These are phyloP conservation scores for Palythoa heliodiscus DNA, from an alignment of 92 coral and sea anemone genomes.

Conservation along the genomic window DNA sequence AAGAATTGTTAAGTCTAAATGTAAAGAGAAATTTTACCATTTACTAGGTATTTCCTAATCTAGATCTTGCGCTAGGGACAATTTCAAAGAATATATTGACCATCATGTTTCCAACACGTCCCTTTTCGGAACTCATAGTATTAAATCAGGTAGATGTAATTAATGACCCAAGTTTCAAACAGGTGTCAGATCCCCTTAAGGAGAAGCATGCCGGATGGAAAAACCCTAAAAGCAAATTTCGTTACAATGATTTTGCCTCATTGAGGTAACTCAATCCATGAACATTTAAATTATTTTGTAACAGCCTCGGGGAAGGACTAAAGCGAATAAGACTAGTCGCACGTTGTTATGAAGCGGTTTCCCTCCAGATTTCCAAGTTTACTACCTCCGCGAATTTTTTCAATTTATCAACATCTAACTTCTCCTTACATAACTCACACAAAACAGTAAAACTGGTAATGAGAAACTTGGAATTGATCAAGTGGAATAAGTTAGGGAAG, in stretches of 20 bases:
- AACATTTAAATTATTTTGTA: too few relatives aligned
- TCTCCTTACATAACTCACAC: too few relatives aligned
- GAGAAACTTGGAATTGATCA: too few relatives aligned
- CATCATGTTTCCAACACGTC: too few relatives aligned
- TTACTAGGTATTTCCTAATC: too few relatives aligned
- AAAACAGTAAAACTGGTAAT: too few relatives aligned
- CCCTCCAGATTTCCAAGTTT: background rate
- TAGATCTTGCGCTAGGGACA: constrained; percentile 8
- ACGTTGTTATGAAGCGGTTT: background rate
- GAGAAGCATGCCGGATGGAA: constrained; percentile 35
- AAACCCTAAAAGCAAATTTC: too few relatives aligned
- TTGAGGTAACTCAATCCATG: constrained; percentile 28
- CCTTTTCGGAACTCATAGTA: too few relatives aligned
- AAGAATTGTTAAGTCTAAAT: constrained; percentile 25
- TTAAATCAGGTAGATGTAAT: background rate
- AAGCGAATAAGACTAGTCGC: too few relatives aligned
- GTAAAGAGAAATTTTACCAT: constrained; percentile 29
- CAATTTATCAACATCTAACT: too few relatives aligned
- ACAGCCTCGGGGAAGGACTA: too few relatives aligned
- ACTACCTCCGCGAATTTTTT: background rate
- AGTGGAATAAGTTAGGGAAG: too few relatives aligned
- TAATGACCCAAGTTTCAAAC: constrained; percentile 32
- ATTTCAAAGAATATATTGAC: constrained; percentile 14
- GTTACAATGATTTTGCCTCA: constrained; percentile 21
- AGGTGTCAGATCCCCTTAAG: background rate